Percentiles rank a stretch among this genome's conserved stretches.
These are phyloP conservation scores for Mesocentrotus franciscanus DNA, from an alignment of 53 echinoderm and acorn worm genomes.

Conservation along the genomic window DNA sequence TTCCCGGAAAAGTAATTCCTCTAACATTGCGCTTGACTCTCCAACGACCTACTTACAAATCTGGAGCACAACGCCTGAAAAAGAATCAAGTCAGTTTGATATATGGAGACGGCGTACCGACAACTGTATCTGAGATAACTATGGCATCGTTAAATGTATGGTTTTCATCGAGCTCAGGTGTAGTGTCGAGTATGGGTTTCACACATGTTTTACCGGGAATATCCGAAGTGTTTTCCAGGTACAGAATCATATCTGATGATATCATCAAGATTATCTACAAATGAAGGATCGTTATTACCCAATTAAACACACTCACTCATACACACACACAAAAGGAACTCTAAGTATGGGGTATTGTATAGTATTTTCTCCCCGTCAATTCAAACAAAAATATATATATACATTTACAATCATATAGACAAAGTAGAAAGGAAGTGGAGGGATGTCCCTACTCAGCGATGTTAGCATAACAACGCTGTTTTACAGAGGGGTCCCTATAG, in stretches of 20 bases:
- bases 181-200: background rate
- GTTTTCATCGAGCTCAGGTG: background rate
- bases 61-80: slow-evolving; percentile 12
- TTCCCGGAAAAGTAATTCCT: background rate
- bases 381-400: too few species aligned
- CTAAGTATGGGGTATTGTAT: too few species aligned
- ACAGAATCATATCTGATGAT: background rate
- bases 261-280: background rate
- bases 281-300: background rate
- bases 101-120: background rate
- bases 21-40: background rate
- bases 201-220: background rate
- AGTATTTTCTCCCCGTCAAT: too few species aligned
- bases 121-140: background rate
- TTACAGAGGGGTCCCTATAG: too few species aligned
- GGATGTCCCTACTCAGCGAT: too few species aligned
- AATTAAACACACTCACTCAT: background rate
- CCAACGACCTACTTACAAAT: slow-evolving; percentile 10
- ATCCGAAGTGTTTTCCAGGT: background rate
- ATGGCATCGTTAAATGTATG: background rate
- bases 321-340: too few species aligned
- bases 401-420: too few species aligned
- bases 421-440: too few species aligned
- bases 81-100: background rate
- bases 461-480: too few species aligned